Conservation (phyloP, 2,113 vertebrate species). For the Varanus salvator region DNA sequence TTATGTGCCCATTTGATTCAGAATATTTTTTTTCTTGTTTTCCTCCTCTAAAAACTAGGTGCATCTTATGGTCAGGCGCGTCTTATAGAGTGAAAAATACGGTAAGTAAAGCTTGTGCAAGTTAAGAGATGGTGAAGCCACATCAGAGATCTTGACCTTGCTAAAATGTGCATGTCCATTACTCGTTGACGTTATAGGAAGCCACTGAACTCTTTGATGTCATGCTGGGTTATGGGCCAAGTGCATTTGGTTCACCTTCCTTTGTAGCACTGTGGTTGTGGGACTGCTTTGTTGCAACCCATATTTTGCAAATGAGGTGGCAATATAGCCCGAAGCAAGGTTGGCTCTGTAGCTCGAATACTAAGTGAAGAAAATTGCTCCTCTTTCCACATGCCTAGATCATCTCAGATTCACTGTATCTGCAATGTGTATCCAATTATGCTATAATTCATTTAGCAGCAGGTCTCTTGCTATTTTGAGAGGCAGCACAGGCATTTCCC, state of each 20-base stretch:
- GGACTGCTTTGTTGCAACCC: not conserved
- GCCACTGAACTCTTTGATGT: not conserved
- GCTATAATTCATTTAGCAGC: constrained; percentile 15
- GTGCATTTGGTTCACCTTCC: not conserved
- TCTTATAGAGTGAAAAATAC: too few relatives aligned
- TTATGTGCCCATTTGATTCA: too few relatives aligned
- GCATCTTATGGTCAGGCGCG: too few relatives aligned
- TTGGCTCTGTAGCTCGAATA: too few relatives aligned
- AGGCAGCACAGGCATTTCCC: constrained; percentile 34
- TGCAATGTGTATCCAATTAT: not conserved
- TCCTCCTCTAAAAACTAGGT: too few relatives aligned
- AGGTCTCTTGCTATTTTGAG: constrained; percentile 33
- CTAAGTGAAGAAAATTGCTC: not conserved
- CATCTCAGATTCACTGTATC: constrained; percentile 7
- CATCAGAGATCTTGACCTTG: not conserved
- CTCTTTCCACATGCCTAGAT: not conserved
- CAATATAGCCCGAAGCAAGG: not conserved
- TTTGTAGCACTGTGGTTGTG: not conserved
- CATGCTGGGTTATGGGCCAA: not conserved
- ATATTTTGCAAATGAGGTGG: not conserved
- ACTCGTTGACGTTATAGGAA: not conserved
- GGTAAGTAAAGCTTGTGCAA: not conserved
- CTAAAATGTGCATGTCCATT: not conserved
- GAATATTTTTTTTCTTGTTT: too few relatives aligned
- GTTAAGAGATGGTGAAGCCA: not conserved